Evolutionary conservation across 2,888 invertebrate species (phyloP).

Genomic region (Cenopis cana): DNA sequence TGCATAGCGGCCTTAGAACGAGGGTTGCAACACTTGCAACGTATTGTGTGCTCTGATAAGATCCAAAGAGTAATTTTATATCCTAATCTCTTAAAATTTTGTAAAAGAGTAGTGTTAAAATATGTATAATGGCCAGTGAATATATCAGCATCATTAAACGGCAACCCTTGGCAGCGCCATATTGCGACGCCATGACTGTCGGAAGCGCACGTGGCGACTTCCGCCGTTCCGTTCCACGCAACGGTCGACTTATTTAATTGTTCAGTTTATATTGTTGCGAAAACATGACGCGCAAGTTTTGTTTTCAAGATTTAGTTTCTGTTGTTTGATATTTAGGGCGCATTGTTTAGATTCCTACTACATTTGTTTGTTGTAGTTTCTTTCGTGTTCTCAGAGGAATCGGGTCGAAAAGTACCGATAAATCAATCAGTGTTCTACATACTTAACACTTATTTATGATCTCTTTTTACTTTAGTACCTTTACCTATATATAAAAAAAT

Average conservation of each 20-base stretch:
- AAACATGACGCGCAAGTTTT: slow-evolving; percentile 37
- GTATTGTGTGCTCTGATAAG: no score
- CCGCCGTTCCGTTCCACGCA: slow-evolving; percentile 82
- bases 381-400: background rate
- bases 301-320: slow-evolving; percentile 24
- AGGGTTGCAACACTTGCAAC: no score
- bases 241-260: slow-evolving; percentile 59
- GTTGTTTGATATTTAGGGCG: slow-evolving; percentile 1
- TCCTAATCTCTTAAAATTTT: no score
- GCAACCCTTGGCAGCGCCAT: slow-evolving; percentile 70
- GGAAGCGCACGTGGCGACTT: slow-evolving; percentile 82
- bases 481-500: no score
- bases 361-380: background rate
- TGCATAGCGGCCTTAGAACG: no score
- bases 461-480: no score
- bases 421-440: background rate
- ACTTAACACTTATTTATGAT: no score
- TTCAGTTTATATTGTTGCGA: slow-evolving; percentile 45
- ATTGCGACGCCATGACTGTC: slow-evolving; percentile 78
- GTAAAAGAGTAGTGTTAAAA: no score
- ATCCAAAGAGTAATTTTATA: no score
- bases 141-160: slow-evolving; percentile 1
- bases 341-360: background rate
- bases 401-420: background rate
- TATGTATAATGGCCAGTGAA: slow-evolving; percentile 1